A percentile compares a stretch with the other conserved stretches of the same genome.
These are phyloP conservation scores for Cliona cf. orientalis DNA, from an alignment of 37 sponge, comb jelly and placozoan species.

Conservation along the genomic window DNA sequence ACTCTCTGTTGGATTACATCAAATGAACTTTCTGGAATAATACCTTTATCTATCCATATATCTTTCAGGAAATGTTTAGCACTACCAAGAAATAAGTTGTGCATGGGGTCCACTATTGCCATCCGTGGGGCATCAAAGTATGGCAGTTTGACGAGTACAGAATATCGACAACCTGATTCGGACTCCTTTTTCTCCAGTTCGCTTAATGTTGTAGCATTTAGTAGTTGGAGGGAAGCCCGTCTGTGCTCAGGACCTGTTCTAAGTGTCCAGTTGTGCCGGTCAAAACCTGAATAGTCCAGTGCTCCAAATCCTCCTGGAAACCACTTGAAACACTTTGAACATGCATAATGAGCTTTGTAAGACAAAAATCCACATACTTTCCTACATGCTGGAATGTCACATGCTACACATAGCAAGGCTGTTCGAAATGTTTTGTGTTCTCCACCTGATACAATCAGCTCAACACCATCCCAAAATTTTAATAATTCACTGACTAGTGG, in stretches of 20 bases:
- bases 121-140: constrained; percentile 59
- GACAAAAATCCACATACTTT: constrained; percentile 50
- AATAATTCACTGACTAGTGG: not conserved
- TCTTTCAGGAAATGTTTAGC: constrained; percentile 46
- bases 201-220: not conserved
- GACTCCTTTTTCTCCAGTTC: not conserved
- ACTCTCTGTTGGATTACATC: constrained; percentile 4
- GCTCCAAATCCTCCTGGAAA: constrained; percentile 16
- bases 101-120: constrained; percentile 72
- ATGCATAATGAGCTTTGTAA: constrained; percentile 36
- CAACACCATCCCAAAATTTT: not conserved
- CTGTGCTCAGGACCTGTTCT: not conserved
- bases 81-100: constrained; percentile 64
- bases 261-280: constrained; percentile 27
- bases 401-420: constrained; percentile 19
- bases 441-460: not conserved
- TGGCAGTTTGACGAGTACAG: constrained; percentile 39
- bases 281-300: constrained; percentile 38
- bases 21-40: not conserved
- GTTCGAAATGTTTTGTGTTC: not conserved
- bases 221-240: not conserved
- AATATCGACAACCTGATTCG: constrained; percentile 35
- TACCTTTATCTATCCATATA: constrained; percentile 4
- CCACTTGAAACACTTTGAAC: constrained; percentile 7
- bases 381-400: constrained; percentile 51